Base-by-base conservation (phyloP, 2,797 vertebrate genomes). In the Pipistrellus kuhlii region DNA sequence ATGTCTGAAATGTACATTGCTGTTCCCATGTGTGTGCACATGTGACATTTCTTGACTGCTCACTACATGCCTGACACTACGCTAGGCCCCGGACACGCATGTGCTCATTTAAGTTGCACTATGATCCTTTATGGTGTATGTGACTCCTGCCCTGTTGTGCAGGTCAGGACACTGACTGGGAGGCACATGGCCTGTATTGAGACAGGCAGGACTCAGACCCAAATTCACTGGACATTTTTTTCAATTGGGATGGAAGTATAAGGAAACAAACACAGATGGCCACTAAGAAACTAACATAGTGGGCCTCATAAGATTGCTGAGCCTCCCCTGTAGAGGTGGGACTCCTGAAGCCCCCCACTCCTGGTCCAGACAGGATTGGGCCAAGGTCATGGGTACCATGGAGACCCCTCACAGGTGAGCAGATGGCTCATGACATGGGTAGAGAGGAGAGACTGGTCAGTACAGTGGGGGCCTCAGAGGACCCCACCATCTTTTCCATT, bases 361-460 rank as follows among this genome's bases (percentile, higher is more conserved):
- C 4, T 10, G 5, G n/a, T 6, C 27, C n/a, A 55, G 17, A 51
- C 2, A 71, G 38, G 32, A 17, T 3, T 46, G 27, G 27, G 13
- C 18, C 23, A 8, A 68, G 48, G 35, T 12, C 25, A 8, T 1
- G 8, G 27, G 18, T 2, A 17, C 1, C 8, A 7, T 35, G 27
- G 66, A 71, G 78, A 27, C 25, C 25, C 6, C 27, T 53, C 32
- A 23, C 3, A 1, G 3, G 55, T 5, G 17, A 44, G 38, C 80
- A 78, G n/a, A 64, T 13, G 59, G 32, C 8, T 11, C 15, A 0
- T 20, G 6, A 6, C 35, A 0, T 14, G 6, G 21, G n/a, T 6
- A 81, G 23, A 80, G 41, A 57, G 35, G 32, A 30, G 27, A 17
- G 46, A 2, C 18, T 30, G 82, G 55, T 41, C 35, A 1, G 46